Evolutionary conservation across 30 jellyfish, hydroid and myxozoan species (phyloP).

Genomic region (Hydra vulgaris): DNA sequence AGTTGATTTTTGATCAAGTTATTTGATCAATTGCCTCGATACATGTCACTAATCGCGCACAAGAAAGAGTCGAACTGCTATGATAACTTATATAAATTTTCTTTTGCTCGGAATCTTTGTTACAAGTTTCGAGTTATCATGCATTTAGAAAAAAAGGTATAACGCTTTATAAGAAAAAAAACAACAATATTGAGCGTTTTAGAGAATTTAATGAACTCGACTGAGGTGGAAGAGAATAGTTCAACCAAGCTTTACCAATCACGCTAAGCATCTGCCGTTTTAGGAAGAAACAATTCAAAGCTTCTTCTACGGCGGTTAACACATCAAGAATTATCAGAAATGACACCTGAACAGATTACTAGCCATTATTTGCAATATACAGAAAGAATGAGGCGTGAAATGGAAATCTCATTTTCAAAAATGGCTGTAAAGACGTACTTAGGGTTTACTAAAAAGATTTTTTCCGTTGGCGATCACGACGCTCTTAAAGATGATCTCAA

Average conservation of each 20-base stretch:
- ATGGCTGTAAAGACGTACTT: background rate
- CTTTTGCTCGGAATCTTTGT: too few species aligned
- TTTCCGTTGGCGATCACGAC: background rate
- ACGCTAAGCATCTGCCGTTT: background rate
- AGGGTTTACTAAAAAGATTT: background rate
- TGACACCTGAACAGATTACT: background rate
- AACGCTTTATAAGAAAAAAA: too few species aligned
- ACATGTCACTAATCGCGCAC: too few species aligned
- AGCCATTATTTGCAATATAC: background rate
- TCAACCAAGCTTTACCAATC: background rate
- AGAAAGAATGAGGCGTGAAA: background rate
- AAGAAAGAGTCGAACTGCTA: too few species aligned
- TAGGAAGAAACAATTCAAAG: background rate
- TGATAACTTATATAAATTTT: too few species aligned
- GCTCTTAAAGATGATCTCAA: background rate
- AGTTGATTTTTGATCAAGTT: too few species aligned
- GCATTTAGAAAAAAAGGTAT: too few species aligned
- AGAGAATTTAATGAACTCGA: too few species aligned
- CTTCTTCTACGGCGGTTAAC: background rate
- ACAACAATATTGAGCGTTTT: too few species aligned
- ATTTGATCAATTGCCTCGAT: too few species aligned
- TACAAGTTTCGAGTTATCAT: too few species aligned
- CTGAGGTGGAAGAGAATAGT: too few species aligned
- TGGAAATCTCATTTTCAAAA: background rate
- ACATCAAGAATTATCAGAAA: background rate